Evolutionary conservation across 2,797 vertebrate species (phyloP), one percentile per base, ranked within the genome.

Genomic region (Acropternis orthonyx): DNA sequence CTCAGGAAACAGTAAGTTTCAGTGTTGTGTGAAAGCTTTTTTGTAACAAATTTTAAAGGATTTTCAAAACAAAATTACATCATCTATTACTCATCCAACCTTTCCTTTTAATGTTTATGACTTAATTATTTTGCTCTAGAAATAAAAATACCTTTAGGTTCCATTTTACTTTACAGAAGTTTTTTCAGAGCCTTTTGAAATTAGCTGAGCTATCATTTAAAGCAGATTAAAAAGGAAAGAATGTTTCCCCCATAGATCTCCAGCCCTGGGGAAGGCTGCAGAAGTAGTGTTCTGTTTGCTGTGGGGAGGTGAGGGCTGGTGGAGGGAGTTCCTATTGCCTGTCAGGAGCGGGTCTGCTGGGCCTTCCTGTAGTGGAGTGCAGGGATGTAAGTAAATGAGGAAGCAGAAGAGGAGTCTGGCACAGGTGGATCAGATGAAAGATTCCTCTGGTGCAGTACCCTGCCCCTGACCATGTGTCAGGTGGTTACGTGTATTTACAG

Each of bases 1-100:
- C 98, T 99, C 94, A 98, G 98, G 92, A 99, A 98, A 97, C 98
- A 98, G 99, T 99, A 98, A 98, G 97, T 97, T 93, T 69, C 30
- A 62, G 1, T 69, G 49, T 21, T 68, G 17, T n/a, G 7, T 59
- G 62, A 66, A 51, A 69, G 39, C 6, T 66, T 30, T 21, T 68
- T 72, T 86, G 16, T 65, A 65, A 55, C n/a, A 86, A 41, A 51
- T 32, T 46, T 61, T 61, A 69, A 75, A 18, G 32, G 59, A 84
- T 81, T 92, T 94, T 14, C 32, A 54, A 63, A 86, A 59, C 3
- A 24, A 66, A 80, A 76, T 22, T 17, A 66, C 4, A 27, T 63
- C 52, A 74, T 81, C 19, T 56, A 4, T 89, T 92, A 76, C 23
- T 61, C n/a, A 41, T 69, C 7, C 30, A 67, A n/a, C 17, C 8